Evolutionary conservation across 2,113 vertebrate species (phyloP), one percentile per base, ranked within the genome.

Genomic region (Vulpes vulpes): DNA sequence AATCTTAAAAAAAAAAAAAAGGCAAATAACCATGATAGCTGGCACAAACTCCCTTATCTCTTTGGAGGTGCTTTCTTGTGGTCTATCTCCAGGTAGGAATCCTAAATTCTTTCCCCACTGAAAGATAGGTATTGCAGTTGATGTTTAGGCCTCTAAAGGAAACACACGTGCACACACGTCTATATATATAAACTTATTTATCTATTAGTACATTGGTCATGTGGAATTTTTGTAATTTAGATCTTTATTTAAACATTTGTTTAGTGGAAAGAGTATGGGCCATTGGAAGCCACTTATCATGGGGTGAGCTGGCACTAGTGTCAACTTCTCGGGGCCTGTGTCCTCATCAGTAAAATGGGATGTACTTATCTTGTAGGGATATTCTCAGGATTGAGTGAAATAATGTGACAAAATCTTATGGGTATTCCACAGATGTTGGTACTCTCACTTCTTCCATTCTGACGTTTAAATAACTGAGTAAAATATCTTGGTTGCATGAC

Each of bases 211-310:
- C 27, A n/a, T 59, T 64, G 49, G 53, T 91, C 43, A 69, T 59
- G 78, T 97, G 23, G 30, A 87, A 65, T 91, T 91, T 89, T 79
- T 94, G 0, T 86, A 65, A 69, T 78, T 89, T 96, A 85, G 53
- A 69, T 89, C 35, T 95, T 91, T 59, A 19, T 94, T 95, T 93
- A 80, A 95, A 78, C 27, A 71, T 93, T 92, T 92, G 17, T 96
- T 91, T 97, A 92, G 23, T 85, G 69, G 78, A 73, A 90, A 86
- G 51, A 71, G 11, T 64, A 16, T 43, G 71, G 51, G 11, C 38
- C 27, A n/a, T 94, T 76, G 67, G 71, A 94, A 71, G 19, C 73
- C 53, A 55, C 62, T 94, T 86, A 78, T 14, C 73, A 78, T 91
- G 84, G 19, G 71, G 2, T 95, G 82, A 76, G 60, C 27, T 16